Evolutionary conservation across 2,888 invertebrate species (phyloP).

Genomic region (Drosophila subquinaria): DNA sequence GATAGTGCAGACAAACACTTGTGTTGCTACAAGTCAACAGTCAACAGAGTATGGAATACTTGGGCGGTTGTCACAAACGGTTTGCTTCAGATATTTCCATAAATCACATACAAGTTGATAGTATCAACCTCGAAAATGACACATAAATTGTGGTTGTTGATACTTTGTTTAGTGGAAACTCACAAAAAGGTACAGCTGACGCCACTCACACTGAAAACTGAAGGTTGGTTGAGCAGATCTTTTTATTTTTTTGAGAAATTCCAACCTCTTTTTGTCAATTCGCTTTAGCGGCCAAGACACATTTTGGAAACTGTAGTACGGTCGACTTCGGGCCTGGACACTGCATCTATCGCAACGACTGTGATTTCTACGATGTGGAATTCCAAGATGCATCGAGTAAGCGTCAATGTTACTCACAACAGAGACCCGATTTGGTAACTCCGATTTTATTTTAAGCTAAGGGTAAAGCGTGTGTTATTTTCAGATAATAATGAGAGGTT

Average conservation of each 20-base stretch:
- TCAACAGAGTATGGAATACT: background rate
- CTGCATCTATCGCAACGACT: background rate
- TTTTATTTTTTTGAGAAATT: background rate
- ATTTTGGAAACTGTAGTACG: background rate
- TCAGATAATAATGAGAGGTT: no score
- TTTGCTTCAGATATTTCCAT: background rate
- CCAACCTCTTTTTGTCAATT: background rate
- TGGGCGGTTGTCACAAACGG: background rate
- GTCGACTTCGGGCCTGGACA: background rate
- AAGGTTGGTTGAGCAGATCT: background rate
- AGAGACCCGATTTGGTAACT: constrained; percentile 6
- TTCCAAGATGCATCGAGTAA: background rate
- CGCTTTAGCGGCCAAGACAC: background rate
- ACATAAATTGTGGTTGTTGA: background rate
- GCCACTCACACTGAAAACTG: background rate
- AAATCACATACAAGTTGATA: no score
- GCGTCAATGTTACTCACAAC: background rate
- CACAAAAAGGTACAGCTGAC: no score
- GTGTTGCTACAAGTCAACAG: no score
- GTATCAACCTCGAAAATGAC: background rate
- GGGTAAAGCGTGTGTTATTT: no score
- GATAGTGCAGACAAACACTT: no score
- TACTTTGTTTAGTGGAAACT: background rate
- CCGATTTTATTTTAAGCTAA: no score
- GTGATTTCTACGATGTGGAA: constrained; percentile 1